Percentiles rank a stretch among this genome's conserved stretches.
These are phyloP conservation scores for Lordiphosa andalusiaca DNA, from an alignment of 2,888 invertebrate species.

Conservation along the genomic window DNA sequence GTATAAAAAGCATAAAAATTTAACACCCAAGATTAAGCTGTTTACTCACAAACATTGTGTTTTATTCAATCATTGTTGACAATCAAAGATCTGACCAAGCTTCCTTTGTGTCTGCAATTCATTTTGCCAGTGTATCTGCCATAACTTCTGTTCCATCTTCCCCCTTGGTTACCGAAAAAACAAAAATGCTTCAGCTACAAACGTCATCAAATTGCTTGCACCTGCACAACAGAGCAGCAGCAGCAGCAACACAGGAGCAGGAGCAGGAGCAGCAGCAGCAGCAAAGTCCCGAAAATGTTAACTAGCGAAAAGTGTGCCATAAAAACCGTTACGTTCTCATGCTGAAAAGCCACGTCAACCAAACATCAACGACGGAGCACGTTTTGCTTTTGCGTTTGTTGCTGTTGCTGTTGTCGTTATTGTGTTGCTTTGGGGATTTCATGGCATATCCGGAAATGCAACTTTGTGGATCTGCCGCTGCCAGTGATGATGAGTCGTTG, in stretches of 20 bases:
- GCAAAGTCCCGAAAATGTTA: constrained; percentile 52
- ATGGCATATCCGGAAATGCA: constrained; percentile 70
- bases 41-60: too few species aligned
- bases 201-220: constrained; percentile 55
- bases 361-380: constrained; percentile 22
- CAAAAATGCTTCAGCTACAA: constrained; percentile 10
- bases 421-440: constrained; percentile 37
- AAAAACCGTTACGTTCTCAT: constrained; percentile 47
- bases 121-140: too few species aligned
- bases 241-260: neutral
- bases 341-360: constrained; percentile 54
- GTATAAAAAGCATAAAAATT: too few species aligned
- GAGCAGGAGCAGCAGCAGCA: neutral
- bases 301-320: constrained; percentile 51
- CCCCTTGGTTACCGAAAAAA: too few species aligned
- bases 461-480: constrained; percentile 35
- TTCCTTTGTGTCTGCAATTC: too few species aligned
- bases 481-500: neutral
- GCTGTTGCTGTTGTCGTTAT: constrained; percentile 24
- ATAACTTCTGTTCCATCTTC: too few species aligned
- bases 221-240: constrained; percentile 43
- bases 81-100: too few species aligned
- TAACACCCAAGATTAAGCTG: too few species aligned
- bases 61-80: too few species aligned
- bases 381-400: constrained; percentile 2